Evolutionary conservation across 2,888 invertebrate species (phyloP), one percentile per base, ranked within the genome.

Genomic region (Philereme vetulata): DNA sequence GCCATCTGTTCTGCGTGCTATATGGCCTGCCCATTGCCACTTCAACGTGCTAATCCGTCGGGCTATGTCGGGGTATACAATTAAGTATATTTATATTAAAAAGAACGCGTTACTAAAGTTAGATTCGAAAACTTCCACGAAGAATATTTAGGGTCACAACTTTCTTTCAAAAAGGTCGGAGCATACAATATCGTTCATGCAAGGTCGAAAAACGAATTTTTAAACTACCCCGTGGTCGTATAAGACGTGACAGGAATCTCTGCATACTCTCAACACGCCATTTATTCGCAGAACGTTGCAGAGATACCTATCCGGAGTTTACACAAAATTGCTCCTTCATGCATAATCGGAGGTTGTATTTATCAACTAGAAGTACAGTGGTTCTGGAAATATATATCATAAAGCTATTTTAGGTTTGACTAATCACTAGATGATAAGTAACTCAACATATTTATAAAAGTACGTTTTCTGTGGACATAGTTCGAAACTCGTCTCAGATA

Each of bases 291-390:
- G 52, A 62, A 62, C 53, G 36, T 49, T 63, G 48, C 56, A 46
- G 44, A 63, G 57, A 66, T 64, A 64, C 58, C 42, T 64, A 60
- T 78, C 78, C 74, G 79, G 81, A 84, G 84, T 87, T 85, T 85
- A 83, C 84, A 82, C 80, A 78, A 85, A 85, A 86, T 85, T 86
- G 81, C 86, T 84, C 83, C 60, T 81, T 75, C 76, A 77, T 77
- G 76, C 76, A 75, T 83, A 81, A 81, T 77, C 77, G 68, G 70
- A 75, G 78, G 79, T 85, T 87, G 84, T 87, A 85, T 86, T 85
- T 42, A n/a, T n/a, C 9, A 7, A 9, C 4, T 40, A 9, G 9
- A 40, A 21, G 21, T 21, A 21, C 21, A 21, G 21, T 21, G 21
- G 21, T 21, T 21, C 2, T 1, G 21, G 21, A 21, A 21, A 21